Evolutionary conservation across 2,888 invertebrate species (phyloP).

Genomic region (Parnassius smintheus): DNA sequence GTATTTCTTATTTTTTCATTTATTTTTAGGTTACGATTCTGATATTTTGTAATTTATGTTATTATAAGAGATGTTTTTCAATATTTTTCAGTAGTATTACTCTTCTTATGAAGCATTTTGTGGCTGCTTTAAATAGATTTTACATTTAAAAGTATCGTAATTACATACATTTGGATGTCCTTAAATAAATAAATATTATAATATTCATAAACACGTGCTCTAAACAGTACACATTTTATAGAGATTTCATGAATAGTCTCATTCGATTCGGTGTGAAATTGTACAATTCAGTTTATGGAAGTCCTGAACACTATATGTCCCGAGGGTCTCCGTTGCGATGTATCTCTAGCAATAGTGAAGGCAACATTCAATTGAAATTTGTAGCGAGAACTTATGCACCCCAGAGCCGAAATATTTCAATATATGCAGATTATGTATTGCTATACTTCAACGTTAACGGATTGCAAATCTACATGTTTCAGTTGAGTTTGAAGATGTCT

Average conservation of each 20-base stretch:
- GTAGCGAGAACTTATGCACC: slow-evolving; percentile 32
- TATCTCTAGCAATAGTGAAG: slow-evolving; percentile 21
- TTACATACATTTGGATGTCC: too few relatives aligned
- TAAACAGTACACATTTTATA: too few relatives aligned
- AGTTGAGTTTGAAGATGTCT: neutral
- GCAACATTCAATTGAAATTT: slow-evolving; percentile 48
- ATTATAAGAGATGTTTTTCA: too few relatives aligned
- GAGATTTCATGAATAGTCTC: slow-evolving; percentile 4
- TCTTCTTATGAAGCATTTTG: too few relatives aligned
- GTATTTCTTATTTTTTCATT: too few relatives aligned
- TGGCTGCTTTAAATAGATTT: too few relatives aligned
- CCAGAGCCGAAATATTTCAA: slow-evolving; percentile 23
- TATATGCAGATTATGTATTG: slow-evolving; percentile 22
- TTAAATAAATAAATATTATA: too few relatives aligned
- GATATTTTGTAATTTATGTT: too few relatives aligned
- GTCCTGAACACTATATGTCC: slow-evolving; percentile 15
- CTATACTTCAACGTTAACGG: slow-evolving; percentile 1
- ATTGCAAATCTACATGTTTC: slow-evolving; percentile 8
- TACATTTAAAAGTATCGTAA: too few relatives aligned
- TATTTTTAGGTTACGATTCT: too few relatives aligned
- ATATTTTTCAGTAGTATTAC: too few relatives aligned
- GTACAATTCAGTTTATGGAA: slow-evolving; percentile 21
- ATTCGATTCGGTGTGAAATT: slow-evolving; percentile 15
- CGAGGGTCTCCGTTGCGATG: slow-evolving; percentile 13
- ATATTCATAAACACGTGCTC: too few relatives aligned